Base-by-base conservation (phyloP, 2,113 vertebrate genomes). In the Aix galericulata region DNA sequence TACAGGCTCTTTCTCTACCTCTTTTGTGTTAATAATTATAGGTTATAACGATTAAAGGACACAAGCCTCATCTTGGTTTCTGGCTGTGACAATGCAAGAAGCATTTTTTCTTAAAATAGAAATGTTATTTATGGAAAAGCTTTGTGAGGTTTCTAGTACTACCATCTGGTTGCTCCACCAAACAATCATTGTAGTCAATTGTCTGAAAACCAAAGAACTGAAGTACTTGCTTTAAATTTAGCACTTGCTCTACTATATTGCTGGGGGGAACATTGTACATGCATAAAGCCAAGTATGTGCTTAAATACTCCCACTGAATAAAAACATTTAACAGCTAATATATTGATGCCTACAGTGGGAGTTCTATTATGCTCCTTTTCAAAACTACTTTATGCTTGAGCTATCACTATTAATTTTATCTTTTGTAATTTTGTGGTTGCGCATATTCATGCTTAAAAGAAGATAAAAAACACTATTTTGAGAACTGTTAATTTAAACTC, bases 251-350 rank as follows among this genome's bases (percentile, higher is more conserved):
- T 27, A 50, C 23, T 82, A 0, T 26, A 64, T 56, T 90, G 36
- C 56, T 90, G 29, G 6, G 23, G 38, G 73, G n/a, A 77, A 56
- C 12, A 38, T 8, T 50, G 26, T 17, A 52, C 8, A 40, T 64
- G 42, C 42, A 72, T 84, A 72, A 79, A 89, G 29, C 34, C 78
- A 85, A 90, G 8, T n/a, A 52, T 60, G 29, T 75, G 56, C 42
- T 92, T 93, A 82, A 80, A 81, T 53, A 20, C 9, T 83, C 53
- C 67, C 63, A 46, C 17, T 56, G n/a, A 66, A 56, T 79, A 71
- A 66, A 89, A 85, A 26, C 58, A n/a, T 75, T 86, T 59, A 80
- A 77, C 38, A 94, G 71, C 88, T 95, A 96, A 92, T 62, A 46
- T 31, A 73, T 11, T 86, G 13, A 11, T 89, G 22, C 10, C 38